phyloP scores from a whole-genome alignment of 2,888 invertebrate species.

The Lathronympha strigana region DNA sequence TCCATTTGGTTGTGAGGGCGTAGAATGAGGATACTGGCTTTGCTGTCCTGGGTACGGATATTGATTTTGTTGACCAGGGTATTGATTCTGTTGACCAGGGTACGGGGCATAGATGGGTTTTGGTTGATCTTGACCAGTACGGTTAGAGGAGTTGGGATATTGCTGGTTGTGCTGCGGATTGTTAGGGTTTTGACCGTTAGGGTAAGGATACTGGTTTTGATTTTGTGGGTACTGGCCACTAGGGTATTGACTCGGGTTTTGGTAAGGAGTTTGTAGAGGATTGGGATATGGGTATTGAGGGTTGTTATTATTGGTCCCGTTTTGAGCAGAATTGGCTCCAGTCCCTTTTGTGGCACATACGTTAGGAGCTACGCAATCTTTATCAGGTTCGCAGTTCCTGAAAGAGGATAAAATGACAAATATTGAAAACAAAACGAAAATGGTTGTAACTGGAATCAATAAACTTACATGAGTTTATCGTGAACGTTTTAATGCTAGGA shows the following conservation, averaged over 20 bases:
- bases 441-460: no score
- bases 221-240: constrained; percentile 9
- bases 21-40: not conserved
- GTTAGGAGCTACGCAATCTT: constrained; percentile 78
- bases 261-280: constrained; percentile 27
- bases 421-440: no score
- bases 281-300: constrained; percentile 37
- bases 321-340: constrained; percentile 35
- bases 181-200: constrained; percentile 25
- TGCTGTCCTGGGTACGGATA: constrained; percentile 36
- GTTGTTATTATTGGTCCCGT: constrained; percentile 40
- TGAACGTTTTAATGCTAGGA: no score
- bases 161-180: constrained; percentile 14
- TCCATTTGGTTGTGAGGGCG: constrained; percentile 29
- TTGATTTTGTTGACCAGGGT: constrained; percentile 17
- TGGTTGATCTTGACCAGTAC: constrained; percentile 29
- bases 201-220: constrained; percentile 21
- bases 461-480: no score
- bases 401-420: not conserved
- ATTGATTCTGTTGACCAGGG: constrained; percentile 35
- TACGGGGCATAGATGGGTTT: constrained; percentile 29
- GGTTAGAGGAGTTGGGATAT: constrained; percentile 28
- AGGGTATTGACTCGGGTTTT: constrained; percentile 26
- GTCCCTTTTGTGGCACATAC: constrained; percentile 62
- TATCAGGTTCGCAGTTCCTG: constrained; percentile 58